A percentile compares a stretch with the other conserved stretches of the same genome.
phyloP scores from a whole-genome alignment of 2,113 vertebrate genomes.

The Taurulus bubalis region DNA sequence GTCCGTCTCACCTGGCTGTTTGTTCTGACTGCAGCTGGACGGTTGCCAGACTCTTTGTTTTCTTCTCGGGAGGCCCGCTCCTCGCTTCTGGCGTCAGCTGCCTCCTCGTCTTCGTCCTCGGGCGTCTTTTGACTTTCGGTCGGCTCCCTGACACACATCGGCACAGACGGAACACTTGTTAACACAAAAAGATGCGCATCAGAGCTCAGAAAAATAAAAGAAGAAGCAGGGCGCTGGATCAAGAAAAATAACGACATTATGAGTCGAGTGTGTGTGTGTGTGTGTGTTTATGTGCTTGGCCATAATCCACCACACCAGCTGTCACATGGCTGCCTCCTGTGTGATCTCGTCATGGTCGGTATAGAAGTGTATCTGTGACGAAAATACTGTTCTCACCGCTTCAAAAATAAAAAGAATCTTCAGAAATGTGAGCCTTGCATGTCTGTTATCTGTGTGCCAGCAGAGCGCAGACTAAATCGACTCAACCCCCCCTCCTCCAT shows the following conservation, averaged over 20 bases:
- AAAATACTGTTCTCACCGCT: neutral
- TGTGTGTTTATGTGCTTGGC: neutral
- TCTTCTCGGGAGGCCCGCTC: slow-evolving; percentile 13
- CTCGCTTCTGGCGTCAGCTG: slow-evolving; percentile 46
- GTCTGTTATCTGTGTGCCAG: neutral
- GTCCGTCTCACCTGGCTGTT: slow-evolving; percentile 25
- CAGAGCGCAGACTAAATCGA: neutral
- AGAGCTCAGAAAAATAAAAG: slow-evolving; percentile 8
- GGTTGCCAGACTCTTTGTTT: slow-evolving; percentile 12
- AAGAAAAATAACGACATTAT: neutral
- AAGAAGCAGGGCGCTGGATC: slow-evolving; percentile 24
- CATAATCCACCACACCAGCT: slow-evolving; percentile 16
- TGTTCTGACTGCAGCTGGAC: slow-evolving; percentile 19
- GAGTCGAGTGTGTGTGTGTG: neutral
- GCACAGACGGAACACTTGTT: neutral
- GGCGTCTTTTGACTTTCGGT: slow-evolving; percentile 58
- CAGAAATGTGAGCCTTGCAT: slow-evolving; percentile 8
- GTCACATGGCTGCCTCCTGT: slow-evolving; percentile 23
- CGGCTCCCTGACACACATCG: slow-evolving; percentile 33
- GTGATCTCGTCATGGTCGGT: slow-evolving; percentile 3
- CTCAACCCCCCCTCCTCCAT: neutral
- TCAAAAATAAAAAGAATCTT: neutral
- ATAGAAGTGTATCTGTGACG: slow-evolving; percentile 3
- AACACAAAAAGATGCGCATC: slow-evolving; percentile 23
- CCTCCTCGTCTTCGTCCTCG: slow-evolving; percentile 29